A percentile compares a stretch with the other conserved stretches of the same genome.
Conservation (phyloP, 2,113 vertebrate genomes). For the Pedionomus torquatus region DNA sequence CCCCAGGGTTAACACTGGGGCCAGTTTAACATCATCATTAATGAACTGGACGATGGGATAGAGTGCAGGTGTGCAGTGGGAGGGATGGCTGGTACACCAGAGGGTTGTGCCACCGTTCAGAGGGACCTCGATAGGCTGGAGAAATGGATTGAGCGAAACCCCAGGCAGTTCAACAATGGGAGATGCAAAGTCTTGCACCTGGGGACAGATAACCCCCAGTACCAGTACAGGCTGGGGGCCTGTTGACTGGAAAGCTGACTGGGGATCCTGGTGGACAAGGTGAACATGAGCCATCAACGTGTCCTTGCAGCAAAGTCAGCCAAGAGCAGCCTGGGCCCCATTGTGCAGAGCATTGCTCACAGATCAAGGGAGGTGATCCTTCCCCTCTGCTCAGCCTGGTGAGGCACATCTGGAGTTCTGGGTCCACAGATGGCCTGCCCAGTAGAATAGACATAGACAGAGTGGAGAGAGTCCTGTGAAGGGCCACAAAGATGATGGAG, state of each 20-base stretch:
- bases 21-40: background rate
- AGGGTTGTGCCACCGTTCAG: background rate
- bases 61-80: background rate
- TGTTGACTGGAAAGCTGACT: background rate
- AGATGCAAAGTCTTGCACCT: background rate
- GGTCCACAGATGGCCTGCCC: background rate
- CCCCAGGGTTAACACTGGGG: background rate
- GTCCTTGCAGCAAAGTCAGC: background rate
- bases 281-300: background rate
- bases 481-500: background rate
- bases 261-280: background rate
- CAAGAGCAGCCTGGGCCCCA: background rate
- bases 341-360: background rate
- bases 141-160: background rate
- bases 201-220: background rate
- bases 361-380: background rate
- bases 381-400: background rate
- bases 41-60: too few relatives aligned
- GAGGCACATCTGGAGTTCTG: background rate
- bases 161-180: background rate
- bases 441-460: fast-evolving
- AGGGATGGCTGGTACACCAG: background rate
- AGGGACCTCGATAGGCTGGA: background rate
- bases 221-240: background rate
- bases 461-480: fast-evolving